A percentile compares a stretch with the other conserved stretches of the same genome.
Conservation (phyloP, 2,888 invertebrate species). For the Callimorpha dominula region DNA sequence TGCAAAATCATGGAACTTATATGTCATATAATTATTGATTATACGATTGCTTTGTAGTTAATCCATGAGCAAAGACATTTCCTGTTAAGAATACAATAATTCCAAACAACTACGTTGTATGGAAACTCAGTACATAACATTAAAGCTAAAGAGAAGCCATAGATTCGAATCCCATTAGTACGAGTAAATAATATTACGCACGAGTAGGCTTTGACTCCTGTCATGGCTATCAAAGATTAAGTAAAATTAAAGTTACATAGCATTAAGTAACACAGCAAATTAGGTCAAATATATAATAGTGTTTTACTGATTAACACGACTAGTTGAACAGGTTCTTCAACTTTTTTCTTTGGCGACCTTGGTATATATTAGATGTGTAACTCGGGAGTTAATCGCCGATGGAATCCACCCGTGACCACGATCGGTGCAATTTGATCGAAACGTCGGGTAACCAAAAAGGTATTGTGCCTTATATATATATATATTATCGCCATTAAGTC, state of each 20-base stretch:
- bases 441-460: too few relatives aligned
- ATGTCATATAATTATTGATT: too few relatives aligned
- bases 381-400: too few relatives aligned
- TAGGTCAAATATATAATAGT: neutral
- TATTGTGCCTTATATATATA: too few relatives aligned
- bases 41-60: neutral
- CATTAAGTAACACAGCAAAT: neutral
- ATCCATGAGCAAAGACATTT: neutral
- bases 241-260: neutral
- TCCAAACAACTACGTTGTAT: constrained; percentile 7
- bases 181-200: constrained; percentile 50
- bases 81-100: neutral
- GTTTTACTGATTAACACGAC: neutral
- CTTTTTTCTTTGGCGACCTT: too few relatives aligned
- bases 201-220: constrained; percentile 17
- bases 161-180: constrained; percentile 53
- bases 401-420: too few relatives aligned
- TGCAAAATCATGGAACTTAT: too few relatives aligned
- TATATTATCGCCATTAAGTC: too few relatives aligned
- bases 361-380: too few relatives aligned
- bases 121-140: constrained; percentile 21
- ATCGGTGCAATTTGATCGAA: too few relatives aligned
- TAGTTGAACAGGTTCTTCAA: neutral
- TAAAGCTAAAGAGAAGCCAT: constrained; percentile 50
- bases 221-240: neutral